phyloP scores from a whole-genome alignment of 2,888 invertebrate genomes.

The Dermolepida albohirtum region DNA sequence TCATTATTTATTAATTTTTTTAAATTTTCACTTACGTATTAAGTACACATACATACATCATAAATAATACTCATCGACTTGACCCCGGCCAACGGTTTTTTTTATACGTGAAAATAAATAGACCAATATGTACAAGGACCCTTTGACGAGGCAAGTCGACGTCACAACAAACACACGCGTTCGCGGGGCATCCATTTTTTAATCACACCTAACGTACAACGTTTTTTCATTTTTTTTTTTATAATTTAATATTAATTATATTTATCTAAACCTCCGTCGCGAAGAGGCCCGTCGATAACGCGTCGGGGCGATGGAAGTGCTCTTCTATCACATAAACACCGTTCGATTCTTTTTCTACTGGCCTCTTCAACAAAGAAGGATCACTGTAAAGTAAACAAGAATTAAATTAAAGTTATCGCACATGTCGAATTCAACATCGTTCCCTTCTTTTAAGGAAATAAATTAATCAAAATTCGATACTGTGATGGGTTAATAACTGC shows the following conservation, averaged over 20 bases:
- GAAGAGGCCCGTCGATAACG: conserved; percentile 69
- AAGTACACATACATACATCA: conserved; percentile 57
- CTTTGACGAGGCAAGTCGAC: conserved; percentile 52
- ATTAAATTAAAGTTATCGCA: too few relatives aligned
- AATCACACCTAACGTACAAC: conserved; percentile 45
- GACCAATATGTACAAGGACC: conserved; percentile 59
- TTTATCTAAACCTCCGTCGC: conserved; percentile 79
- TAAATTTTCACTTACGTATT: conserved; percentile 41
- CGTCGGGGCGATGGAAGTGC: conserved; percentile 76
- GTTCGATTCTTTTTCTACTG: conserved; percentile 70
- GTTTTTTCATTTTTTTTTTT: conserved; percentile 26
- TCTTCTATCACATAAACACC: conserved; percentile 78
- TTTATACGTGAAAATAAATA: conserved; percentile 59
- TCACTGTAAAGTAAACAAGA: conserved; percentile 69
- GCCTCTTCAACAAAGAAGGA: conserved; percentile 77
- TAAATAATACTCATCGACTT: conserved; percentile 53
- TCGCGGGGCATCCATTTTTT: conserved; percentile 39
- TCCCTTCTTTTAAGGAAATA: too few relatives aligned
- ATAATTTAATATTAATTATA: conserved; percentile 22
- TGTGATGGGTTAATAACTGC: too few relatives aligned
- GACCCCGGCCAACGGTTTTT: conserved; percentile 52
- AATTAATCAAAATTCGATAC: too few relatives aligned
- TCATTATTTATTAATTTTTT: conserved; percentile 24
- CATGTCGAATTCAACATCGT: too few relatives aligned
- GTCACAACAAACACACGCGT: conserved; percentile 50